These are phyloP conservation scores for Cladopsammia gracilis DNA, from an alignment of 64 coral and sea anemone species.

Conservation along the genomic window DNA sequence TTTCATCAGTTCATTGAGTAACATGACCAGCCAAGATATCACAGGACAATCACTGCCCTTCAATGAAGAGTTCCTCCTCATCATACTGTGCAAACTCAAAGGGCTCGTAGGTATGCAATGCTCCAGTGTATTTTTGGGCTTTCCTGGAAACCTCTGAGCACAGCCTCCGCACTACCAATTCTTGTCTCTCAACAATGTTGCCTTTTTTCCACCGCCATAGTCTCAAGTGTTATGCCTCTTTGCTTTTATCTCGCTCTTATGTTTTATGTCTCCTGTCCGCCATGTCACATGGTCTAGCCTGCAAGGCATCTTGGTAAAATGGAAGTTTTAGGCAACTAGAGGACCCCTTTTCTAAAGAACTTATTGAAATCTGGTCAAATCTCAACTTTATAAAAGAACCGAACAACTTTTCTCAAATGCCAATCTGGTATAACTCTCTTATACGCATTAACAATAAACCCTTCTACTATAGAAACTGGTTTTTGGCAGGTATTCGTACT, in stretches of 20 bases:
- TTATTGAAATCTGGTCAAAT: too few species aligned
- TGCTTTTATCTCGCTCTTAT: not conserved
- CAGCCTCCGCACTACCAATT: constrained; percentile 28
- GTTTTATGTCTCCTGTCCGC: not conserved
- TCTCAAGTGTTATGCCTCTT: constrained; percentile 7
- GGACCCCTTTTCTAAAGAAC: too few species aligned
- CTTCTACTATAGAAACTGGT: too few species aligned
- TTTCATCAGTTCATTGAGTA: not conserved
- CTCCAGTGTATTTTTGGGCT: constrained; percentile 26
- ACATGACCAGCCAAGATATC: constrained; percentile 41
- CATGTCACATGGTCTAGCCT: not conserved
- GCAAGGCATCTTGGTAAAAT: not conserved
- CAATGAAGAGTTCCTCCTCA: constrained; percentile 23
- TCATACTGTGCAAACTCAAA: not conserved
- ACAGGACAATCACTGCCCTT: constrained; percentile 15
- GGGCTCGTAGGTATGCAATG: too few species aligned
- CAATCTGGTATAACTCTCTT: too few species aligned
- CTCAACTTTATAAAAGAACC: too few species aligned
- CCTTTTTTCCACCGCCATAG: constrained; percentile 20
- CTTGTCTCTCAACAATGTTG: constrained; percentile 28
- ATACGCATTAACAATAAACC: too few species aligned
- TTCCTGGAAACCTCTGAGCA: constrained; percentile 16
- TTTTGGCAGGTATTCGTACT: too few species aligned
- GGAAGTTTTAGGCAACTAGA: too few species aligned
- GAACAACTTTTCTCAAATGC: too few species aligned